Percentiles rank a stretch among this genome's conserved stretches.
Conservation (phyloP, 2,888 invertebrate genomes). For the Idaea straminata region DNA sequence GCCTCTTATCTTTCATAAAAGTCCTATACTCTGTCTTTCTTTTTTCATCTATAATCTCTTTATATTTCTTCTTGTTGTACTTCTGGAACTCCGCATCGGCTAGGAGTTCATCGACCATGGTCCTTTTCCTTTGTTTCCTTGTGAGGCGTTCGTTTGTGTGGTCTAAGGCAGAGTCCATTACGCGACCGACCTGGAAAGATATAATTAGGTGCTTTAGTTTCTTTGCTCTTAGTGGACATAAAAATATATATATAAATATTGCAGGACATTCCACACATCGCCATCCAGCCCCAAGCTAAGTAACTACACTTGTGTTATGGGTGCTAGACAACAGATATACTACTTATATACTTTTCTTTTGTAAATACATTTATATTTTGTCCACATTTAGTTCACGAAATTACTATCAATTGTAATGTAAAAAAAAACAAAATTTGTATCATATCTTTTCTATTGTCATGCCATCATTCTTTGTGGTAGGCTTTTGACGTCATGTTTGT, state of each 20-base stretch:
- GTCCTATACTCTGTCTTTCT: conserved; percentile 86
- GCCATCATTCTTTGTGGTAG: no score
- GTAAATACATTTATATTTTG: no score
- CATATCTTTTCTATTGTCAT: no score
- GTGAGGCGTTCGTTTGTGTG: conserved; percentile 91
- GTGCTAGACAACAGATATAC: no score
- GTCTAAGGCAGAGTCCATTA: conserved; percentile 92
- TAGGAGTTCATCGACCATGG: conserved; percentile 95
- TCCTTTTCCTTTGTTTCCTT: conserved; percentile 91
- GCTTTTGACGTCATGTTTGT: no score
- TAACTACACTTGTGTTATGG: no score
- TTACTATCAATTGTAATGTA: no score
- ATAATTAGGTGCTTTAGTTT: neutral
- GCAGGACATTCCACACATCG: no score
- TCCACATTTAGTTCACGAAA: no score
- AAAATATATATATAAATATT: neutral
- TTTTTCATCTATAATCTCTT: conserved; percentile 86
- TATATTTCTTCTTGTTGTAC: conserved; percentile 89
- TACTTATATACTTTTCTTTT: no score
- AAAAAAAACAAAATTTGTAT: no score
- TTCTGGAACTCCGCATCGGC: conserved; percentile 92
- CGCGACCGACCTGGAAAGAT: conserved; percentile 83
- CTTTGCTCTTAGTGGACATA: neutral
- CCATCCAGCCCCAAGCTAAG: no score
- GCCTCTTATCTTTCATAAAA: conserved; percentile 86